Evolutionary conservation across 2,113 vertebrate genomes (phyloP).

Genomic region (Vanacampus margaritifer): DNA sequence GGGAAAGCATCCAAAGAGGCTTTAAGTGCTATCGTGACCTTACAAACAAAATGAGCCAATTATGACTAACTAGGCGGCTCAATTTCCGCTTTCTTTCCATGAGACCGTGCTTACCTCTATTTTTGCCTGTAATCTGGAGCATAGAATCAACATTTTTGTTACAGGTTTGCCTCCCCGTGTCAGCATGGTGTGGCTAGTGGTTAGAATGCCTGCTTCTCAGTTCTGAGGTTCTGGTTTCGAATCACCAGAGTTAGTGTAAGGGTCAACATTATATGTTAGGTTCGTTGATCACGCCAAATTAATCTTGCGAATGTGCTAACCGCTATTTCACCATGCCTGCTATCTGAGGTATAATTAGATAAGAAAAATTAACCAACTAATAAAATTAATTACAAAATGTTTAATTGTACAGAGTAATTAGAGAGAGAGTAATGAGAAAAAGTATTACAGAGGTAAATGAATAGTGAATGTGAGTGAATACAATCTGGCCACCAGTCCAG

Average conservation of each 20-base stretch:
- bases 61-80: conserved; percentile 73
- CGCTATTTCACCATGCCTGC: too few species aligned
- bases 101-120: conserved; percentile 48
- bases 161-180: conserved; percentile 31
- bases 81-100: conserved; percentile 56
- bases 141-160: conserved; percentile 48
- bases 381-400: too few species aligned
- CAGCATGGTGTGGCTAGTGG: conserved; percentile 32
- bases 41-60: conserved; percentile 77
- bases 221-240: not conserved
- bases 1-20: conserved; percentile 69
- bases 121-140: conserved; percentile 56
- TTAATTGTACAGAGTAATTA: too few species aligned
- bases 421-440: too few species aligned
- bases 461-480: too few species aligned
- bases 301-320: too few species aligned
- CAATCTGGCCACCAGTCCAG: too few species aligned
- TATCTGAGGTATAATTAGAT: too few species aligned
- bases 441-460: too few species aligned
- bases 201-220: not conserved
- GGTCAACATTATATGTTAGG: too few species aligned
- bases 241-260: not conserved
- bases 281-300: too few species aligned
- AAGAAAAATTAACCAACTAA: too few species aligned
- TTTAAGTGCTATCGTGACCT: conserved; percentile 77